Evolutionary conservation across 2,113 vertebrate species (phyloP).

Genomic region (Anas platyrhynchos): DNA sequence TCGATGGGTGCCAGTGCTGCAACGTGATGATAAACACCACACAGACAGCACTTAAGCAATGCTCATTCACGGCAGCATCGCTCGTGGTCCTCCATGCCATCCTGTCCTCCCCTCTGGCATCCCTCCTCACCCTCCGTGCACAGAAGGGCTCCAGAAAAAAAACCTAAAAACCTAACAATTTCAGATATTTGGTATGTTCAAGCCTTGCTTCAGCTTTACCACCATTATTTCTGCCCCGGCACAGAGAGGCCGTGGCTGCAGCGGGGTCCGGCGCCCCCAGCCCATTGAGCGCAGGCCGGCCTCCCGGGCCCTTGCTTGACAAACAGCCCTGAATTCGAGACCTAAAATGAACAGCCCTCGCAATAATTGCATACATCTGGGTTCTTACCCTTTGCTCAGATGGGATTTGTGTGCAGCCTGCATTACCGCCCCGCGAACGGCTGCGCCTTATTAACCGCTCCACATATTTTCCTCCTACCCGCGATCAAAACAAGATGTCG

Average conservation of each 20-base stretch:
- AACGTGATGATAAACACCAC: rapidly evolving
- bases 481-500: background rate
- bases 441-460: background rate
- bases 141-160: background rate
- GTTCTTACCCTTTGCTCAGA: background rate
- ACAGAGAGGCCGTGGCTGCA: rapidly evolving
- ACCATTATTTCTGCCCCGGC: background rate
- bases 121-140: rapidly evolving
- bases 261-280: rapidly evolving
- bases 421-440: background rate
- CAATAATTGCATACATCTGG: background rate
- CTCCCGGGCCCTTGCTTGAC: rapidly evolving
- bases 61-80: background rate
- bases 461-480: background rate
- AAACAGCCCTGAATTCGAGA: background rate
- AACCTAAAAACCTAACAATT: background rate
- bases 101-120: background rate
- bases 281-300: rapidly evolving
- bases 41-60: rapidly evolving
- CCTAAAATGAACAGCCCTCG: rapidly evolving
- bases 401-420: rapidly evolving
- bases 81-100: rapidly evolving
- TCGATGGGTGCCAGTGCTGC: too few species aligned
- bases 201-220: background rate
- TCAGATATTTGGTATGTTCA: rapidly evolving